Conservation (phyloP, 23 tunicate genomes). For the Clavelina lepadiformis region DNA sequence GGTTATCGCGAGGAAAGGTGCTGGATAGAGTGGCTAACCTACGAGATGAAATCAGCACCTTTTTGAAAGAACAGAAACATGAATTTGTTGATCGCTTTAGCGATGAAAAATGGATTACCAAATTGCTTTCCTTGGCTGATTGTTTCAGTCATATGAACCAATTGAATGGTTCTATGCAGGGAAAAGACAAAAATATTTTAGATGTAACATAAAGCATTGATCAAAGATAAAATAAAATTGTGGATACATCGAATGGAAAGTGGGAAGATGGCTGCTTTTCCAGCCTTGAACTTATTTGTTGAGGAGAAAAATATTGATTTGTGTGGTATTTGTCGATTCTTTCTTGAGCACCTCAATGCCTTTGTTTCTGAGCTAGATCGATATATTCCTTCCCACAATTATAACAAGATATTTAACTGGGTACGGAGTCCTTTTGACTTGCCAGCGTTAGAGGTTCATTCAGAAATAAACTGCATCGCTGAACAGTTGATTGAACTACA, state of each 20-base stretch:
- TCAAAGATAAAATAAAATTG: conserved; percentile 31
- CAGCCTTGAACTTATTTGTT: conserved; percentile 14
- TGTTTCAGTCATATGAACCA: too few species aligned
- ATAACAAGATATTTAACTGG: too few species aligned
- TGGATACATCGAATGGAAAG: conserved; percentile 28
- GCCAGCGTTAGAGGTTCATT: too few species aligned
- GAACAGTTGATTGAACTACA: too few species aligned
- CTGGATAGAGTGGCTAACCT: conserved; percentile 20
- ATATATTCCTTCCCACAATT: too few species aligned
- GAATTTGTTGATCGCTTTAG: conserved; percentile 19
- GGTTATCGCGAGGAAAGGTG: conserved; percentile 27
- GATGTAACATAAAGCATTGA: conserved; percentile 24
- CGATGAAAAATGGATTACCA: conserved; percentile 47
- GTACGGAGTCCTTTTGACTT: too few species aligned
- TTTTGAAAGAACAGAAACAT: conserved; percentile 19
- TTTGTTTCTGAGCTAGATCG: too few species aligned
- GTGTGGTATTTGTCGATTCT: too few species aligned
- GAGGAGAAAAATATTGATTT: conserved; percentile 9
- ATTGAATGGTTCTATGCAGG: too few species aligned
- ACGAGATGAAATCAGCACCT: conserved; percentile 1
- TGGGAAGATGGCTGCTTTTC: conserved; percentile 25
- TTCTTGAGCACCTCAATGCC: too few species aligned
- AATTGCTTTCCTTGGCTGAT: conserved; percentile 46
- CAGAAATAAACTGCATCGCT: too few species aligned
- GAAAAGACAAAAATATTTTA: conserved; percentile 13